Conservation (phyloP, 2,888 invertebrate genomes). For the Ligdia adustata region DNA sequence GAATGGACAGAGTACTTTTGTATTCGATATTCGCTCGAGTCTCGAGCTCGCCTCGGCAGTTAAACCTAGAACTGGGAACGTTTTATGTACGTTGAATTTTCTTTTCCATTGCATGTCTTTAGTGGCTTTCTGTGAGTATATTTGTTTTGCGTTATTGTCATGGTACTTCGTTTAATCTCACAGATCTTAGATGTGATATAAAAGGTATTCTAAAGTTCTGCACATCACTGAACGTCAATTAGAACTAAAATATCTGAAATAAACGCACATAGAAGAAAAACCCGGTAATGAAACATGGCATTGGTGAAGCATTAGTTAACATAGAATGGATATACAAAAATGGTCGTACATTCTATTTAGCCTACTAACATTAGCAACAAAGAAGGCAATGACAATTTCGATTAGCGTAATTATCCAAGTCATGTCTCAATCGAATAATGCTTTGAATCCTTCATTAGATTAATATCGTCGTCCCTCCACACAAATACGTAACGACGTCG, state of each 20-base stretch:
- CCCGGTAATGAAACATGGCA: no score
- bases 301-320: no score
- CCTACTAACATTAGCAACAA: slow-evolving; percentile 5
- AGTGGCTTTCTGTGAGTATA: slow-evolving; percentile 8
- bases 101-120: slow-evolving; percentile 14
- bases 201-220: no score
- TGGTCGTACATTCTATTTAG: no score
- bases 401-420: slow-evolving; percentile 49
- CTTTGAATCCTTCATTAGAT: slow-evolving; percentile 70
- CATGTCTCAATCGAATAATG: slow-evolving; percentile 58
- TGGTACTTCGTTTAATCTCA: neutral
- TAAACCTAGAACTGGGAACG: slow-evolving; percentile 20
- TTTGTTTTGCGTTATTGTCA: slow-evolving; percentile 1
- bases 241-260: no score
- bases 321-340: no score
- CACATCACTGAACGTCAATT: no score
- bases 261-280: no score
- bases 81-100: slow-evolving; percentile 17
- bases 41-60: slow-evolving; percentile 23
- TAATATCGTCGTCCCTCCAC: slow-evolving; percentile 66
- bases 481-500: slow-evolving; percentile 68
- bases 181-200: no score
- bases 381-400: slow-evolving; percentile 30
- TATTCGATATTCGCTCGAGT: slow-evolving; percentile 35
- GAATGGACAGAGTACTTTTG: slow-evolving; percentile 43